Percentiles rank a stretch among this genome's conserved stretches.
These are phyloP conservation scores for Globicephala melas DNA, from an alignment of 2,113 vertebrate genomes.

Conservation along the genomic window DNA sequence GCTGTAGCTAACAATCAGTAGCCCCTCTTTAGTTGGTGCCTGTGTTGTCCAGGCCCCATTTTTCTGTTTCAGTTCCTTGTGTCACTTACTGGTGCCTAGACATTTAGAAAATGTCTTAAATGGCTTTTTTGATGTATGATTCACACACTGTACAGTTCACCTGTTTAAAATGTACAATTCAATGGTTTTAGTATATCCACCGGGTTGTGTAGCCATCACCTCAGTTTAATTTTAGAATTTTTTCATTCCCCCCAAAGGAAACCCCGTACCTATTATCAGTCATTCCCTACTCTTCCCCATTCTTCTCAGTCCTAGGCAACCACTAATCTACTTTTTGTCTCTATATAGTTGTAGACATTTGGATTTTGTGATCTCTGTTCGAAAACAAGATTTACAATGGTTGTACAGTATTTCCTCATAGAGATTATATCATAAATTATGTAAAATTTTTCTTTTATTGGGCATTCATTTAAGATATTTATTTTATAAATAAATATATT, in stretches of 20 bases:
- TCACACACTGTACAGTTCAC: neutral
- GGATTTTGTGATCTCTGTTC: slow-evolving; percentile 20
- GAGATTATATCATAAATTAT: neutral
- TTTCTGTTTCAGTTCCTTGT: neutral
- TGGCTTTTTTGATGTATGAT: neutral
- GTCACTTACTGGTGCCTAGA: neutral
- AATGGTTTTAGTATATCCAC: neutral
- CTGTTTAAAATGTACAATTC: slow-evolving; percentile 5
- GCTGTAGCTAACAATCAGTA: neutral
- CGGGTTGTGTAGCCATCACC: neutral
- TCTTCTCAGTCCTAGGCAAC: neutral
- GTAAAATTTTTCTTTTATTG: neutral
- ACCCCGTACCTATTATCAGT: neutral
- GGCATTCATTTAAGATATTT: neutral
- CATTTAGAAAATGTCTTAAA: neutral
- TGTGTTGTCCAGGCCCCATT: neutral
- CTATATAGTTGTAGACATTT: neutral
- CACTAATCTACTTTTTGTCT: neutral
- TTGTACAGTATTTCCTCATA: neutral
- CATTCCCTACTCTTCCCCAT: neutral
- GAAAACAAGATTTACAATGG: neutral
- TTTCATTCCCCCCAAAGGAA: neutral
- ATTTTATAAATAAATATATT: too few species aligned
- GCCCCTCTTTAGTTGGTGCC: neutral
- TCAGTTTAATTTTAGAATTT: slow-evolving; percentile 5